Evolutionary conservation across 2,888 invertebrate species (phyloP), one percentile per base, ranked within the genome.

Genomic region (Ectemnius lituratus): DNA sequence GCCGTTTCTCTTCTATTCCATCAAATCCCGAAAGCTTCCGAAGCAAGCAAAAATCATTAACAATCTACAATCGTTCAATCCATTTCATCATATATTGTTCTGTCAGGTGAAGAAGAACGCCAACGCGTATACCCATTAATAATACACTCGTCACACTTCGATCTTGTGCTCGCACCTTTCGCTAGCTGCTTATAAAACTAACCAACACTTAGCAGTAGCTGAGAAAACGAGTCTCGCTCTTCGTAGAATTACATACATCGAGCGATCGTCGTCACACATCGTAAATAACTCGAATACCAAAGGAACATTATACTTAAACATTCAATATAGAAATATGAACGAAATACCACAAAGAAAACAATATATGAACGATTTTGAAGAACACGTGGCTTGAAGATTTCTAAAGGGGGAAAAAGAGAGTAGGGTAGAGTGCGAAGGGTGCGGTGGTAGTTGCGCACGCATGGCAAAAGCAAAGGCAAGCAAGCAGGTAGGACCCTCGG

Each of bases 181-280:
- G 78, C 76, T 70, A 81, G 70, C 27, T 28, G 62, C 58, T 72
- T 69, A 85, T 82, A 83, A 83, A 85, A 81, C 75, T 75, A 73
- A 76, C 75, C 8, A 11, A 11, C 37, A 37, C 37, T 37, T 37
- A 37, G 37, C 37, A 37, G 37, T 37, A 37, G 37, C 37, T 13
- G 16, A 16, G 52, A 52, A 52, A 52, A 52, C 52, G 5, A 16
- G 52, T 52, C 52, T 37, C 47, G 11, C 3, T 47, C 47, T 47
- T 47, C 47, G 47, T 2, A 4, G 52, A 52, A 52, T 4, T 16
- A 14, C 52, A 16, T 52, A 16, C 16, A 47, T 52, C 16, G 16
- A 52, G 16, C 11, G 52, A n/a, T 6, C 52, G 2, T 23, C 23
- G 3, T 23, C 23, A 3, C 23, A 23, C 52, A 16, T 6, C 52